Evolutionary conservation across 2,113 vertebrate genomes (phyloP).

Genomic region (Petrocephalus microphthalmus): DNA sequence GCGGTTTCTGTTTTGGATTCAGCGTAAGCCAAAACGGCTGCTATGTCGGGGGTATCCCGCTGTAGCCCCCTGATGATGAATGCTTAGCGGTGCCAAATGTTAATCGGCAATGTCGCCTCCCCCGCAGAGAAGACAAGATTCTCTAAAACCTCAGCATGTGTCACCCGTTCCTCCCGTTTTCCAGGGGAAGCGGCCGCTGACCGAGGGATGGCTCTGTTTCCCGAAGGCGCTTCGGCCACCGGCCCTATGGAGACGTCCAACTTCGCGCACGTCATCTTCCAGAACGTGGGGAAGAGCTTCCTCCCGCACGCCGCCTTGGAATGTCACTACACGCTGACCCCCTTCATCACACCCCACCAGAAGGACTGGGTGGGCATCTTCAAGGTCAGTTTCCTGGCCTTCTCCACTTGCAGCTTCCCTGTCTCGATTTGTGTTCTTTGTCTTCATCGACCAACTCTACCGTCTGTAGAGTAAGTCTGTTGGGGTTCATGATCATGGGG

Average conservation of each 20-base stretch:
- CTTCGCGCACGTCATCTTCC: slow-evolving; percentile 98
- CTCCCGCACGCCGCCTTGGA: slow-evolving; percentile 87
- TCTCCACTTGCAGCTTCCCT: slow-evolving; percentile 32
- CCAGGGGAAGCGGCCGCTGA: slow-evolving; percentile 51
- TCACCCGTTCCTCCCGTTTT: neutral
- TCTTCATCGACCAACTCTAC: neutral
- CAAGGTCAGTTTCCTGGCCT: slow-evolving; percentile 69
- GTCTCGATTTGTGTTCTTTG: slow-evolving; percentile 24
- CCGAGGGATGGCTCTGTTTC: slow-evolving; percentile 79
- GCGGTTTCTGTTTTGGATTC: neutral
- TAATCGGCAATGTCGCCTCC: neutral
- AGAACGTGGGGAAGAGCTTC: slow-evolving; percentile 95
- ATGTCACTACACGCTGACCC: slow-evolving; percentile 88
- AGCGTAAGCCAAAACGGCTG: neutral
- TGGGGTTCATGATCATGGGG: too few relatives aligned
- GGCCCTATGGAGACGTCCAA: slow-evolving; percentile 83
- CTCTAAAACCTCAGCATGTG: neutral
- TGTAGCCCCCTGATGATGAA: neutral
- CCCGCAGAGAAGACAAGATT: neutral
- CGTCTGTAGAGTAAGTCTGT: neutral
- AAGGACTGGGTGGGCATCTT: slow-evolving; percentile 99
- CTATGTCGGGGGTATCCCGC: neutral
- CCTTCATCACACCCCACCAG: slow-evolving; percentile 81
- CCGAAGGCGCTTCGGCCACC: slow-evolving; percentile 72
- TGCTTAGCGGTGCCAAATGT: neutral